phyloP scores from a whole-genome alignment of 2,888 invertebrate genomes.

The Dendrolimus houi region DNA sequence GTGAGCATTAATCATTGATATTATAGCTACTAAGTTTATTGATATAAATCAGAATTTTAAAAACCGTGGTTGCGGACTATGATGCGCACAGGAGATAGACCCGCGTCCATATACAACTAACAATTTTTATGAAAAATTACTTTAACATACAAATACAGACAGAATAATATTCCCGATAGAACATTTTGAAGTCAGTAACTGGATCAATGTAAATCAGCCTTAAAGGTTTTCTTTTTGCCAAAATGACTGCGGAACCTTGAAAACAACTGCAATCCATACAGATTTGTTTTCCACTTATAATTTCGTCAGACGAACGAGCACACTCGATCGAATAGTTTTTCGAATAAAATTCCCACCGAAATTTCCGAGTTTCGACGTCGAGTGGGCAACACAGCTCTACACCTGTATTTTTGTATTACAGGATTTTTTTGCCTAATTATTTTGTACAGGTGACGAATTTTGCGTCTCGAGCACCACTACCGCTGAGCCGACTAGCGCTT shows the following conservation, averaged over 20 bases:
- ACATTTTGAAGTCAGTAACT: too few species aligned
- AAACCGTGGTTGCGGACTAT: too few species aligned
- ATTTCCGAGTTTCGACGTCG: conserved; percentile 34
- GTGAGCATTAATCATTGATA: too few species aligned
- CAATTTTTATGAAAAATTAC: too few species aligned
- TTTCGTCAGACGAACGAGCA: conserved; percentile 39
- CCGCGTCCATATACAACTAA: too few species aligned
- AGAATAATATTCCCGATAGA: too few species aligned
- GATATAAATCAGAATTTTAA: too few species aligned
- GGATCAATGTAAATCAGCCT: too few species aligned
- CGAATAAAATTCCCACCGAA: conserved; percentile 43
- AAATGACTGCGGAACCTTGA: neutral
- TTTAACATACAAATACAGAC: too few species aligned
- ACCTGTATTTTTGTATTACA: conserved; percentile 64
- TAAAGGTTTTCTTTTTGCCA: too few species aligned
- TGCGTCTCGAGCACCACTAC: conserved; percentile 65
- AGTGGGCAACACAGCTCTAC: conserved; percentile 59
- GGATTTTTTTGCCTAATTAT: conserved; percentile 77
- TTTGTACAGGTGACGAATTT: conserved; percentile 75
- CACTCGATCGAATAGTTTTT: conserved; percentile 43
- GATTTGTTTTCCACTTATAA: conserved; percentile 40
- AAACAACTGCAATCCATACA: conserved; percentile 2
- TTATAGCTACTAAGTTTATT: too few species aligned
- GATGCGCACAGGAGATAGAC: too few species aligned
- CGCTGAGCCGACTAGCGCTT: conserved; percentile 45